Evolutionary conservation across 1,140 invertebrate species (phyloP).

Genomic region (Drosophila mojavensis): DNA sequence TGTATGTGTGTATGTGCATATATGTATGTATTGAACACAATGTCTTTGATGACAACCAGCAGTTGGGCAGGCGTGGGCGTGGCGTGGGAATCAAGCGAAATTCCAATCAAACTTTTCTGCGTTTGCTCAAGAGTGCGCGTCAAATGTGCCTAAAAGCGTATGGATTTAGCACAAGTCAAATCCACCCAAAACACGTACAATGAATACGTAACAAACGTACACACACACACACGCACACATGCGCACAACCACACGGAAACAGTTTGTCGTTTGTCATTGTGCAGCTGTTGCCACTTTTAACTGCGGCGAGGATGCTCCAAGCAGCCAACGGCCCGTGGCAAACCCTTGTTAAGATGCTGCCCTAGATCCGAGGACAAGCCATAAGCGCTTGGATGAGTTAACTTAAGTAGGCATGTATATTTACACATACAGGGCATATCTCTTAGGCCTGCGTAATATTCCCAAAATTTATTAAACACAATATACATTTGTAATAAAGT

Average conservation of each 20-base stretch:
- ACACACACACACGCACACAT: constrained; percentile 3
- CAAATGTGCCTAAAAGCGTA: constrained; percentile 7
- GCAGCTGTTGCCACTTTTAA: constrained; percentile 29
- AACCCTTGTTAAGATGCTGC: constrained; percentile 1
- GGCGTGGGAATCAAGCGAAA: constrained; percentile 16
- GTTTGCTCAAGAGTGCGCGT: constrained; percentile 11
- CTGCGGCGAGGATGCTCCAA: constrained; percentile 1
- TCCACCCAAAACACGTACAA: not conserved
- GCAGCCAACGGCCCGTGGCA: not conserved
- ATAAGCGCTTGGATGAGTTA: too few relatives aligned
- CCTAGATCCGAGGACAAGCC: too few relatives aligned
- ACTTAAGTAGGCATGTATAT: too few relatives aligned
- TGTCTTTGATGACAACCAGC: constrained; percentile 10
- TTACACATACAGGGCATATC: too few relatives aligned
- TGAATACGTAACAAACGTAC: not conserved
- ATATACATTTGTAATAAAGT: too few relatives aligned
- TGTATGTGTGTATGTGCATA: not conserved
- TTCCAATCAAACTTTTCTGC: constrained; percentile 39
- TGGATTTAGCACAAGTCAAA: constrained; percentile 1
- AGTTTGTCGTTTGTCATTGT: constrained; percentile 12
- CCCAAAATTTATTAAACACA: too few relatives aligned
- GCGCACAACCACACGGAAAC: not conserved
- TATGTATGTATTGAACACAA: constrained; percentile 21
- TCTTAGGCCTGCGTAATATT: too few relatives aligned
- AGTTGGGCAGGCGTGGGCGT: not conserved